phyloP scores from a whole-genome alignment of 2,113 vertebrate genomes.

The Macaca mulatta region DNA sequence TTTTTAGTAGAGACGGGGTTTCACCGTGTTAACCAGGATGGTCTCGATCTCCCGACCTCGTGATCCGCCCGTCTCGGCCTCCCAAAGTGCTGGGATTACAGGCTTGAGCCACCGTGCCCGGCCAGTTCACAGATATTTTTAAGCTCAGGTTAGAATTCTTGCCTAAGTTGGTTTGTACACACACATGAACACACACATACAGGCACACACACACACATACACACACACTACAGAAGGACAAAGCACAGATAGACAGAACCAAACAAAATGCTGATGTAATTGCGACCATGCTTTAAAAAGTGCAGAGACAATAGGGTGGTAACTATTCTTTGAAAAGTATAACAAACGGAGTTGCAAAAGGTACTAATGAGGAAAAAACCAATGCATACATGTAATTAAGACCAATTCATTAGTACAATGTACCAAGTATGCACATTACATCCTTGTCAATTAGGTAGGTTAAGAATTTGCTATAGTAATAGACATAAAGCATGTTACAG shows the following conservation, averaged over 20 bases:
- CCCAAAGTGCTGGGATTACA: no score
- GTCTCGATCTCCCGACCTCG: no score
- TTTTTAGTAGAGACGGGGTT: no score
- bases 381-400: conserved; percentile 41
- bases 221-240: not conserved
- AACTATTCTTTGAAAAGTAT: conserved; percentile 38
- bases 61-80: no score
- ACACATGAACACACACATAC: not conserved
- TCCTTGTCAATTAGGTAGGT: conserved; percentile 12
- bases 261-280: conserved; percentile 16
- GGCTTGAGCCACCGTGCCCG: no score
- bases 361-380: conserved; percentile 44
- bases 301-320: not conserved
- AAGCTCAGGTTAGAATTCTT: not conserved
- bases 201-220: not conserved
- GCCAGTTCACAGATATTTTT: conserved; percentile 1
- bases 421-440: not conserved
- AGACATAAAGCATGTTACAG: not conserved
- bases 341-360: conserved; percentile 47
- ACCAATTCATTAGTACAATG: conserved; percentile 15
- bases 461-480: not conserved
- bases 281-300: not conserved
- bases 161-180: not conserved
- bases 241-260: not conserved
- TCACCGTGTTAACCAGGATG: no score